Evolutionary conservation across 2,797 vertebrate genomes (phyloP).

Genomic region (Falco cherrug): DNA sequence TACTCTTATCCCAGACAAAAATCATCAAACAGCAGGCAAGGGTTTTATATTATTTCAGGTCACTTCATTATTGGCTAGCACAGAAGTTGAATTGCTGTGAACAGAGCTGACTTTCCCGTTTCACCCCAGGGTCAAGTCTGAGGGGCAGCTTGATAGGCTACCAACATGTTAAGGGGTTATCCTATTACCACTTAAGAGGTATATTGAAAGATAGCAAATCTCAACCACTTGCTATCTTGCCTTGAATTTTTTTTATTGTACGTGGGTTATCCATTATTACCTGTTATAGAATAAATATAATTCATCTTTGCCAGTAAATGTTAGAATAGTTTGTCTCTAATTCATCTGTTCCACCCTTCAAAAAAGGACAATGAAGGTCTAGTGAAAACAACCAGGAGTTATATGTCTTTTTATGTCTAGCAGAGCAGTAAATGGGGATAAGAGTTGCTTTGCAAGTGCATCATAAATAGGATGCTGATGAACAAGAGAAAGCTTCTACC

Average conservation of each 20-base stretch:
- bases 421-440: conserved; percentile 17
- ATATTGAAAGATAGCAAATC: conserved; percentile 99
- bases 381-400: conserved; percentile 14
- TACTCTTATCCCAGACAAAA: conserved; percentile 97
- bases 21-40: conserved; percentile 95
- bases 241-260: conserved; percentile 82
- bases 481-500: not conserved
- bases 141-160: conserved; percentile 98
- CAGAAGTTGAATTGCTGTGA: conserved; percentile 93
- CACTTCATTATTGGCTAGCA: conserved; percentile 99
- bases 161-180: conserved; percentile 97
- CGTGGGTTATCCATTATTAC: conserved; percentile 89
- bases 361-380: conserved; percentile 67
- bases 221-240: conserved; percentile 89
- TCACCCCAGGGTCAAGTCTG: conserved; percentile 98
- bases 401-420: not conserved
- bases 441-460: conserved; percentile 34
- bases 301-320: conserved; percentile 86
- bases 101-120: conserved; percentile 93
- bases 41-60: conserved; percentile 99
- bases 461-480: not conserved
- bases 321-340: conserved; percentile 80
- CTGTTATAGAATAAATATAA: conserved; percentile 87
- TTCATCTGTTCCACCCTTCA: conserved; percentile 78
- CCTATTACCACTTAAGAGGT: conserved; percentile 99